Percentiles rank a stretch among this genome's conserved stretches.
Conservation (phyloP, 1,140 invertebrate genomes). For the Orius insidiosus region DNA sequence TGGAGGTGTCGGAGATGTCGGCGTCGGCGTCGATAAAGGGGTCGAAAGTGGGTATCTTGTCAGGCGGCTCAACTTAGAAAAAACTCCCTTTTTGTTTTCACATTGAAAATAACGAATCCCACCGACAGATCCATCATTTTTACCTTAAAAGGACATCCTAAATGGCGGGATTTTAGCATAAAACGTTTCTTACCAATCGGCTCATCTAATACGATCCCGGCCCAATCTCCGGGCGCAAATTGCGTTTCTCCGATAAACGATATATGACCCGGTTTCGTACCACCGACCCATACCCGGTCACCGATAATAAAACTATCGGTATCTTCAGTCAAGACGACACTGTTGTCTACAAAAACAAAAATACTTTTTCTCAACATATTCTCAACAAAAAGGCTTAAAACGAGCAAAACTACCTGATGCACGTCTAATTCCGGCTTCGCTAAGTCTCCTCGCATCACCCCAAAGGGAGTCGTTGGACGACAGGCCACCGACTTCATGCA, state of each 20-base stretch:
- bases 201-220: constrained; percentile 87
- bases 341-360: constrained; percentile 45
- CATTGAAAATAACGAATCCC: constrained; percentile 88
- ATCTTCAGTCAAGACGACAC: constrained; percentile 67
- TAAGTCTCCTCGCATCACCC: constrained; percentile 20
- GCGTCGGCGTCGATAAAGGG: constrained; percentile 6
- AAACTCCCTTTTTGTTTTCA: constrained; percentile 81
- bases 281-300: constrained; percentile 86
- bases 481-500: constrained; percentile 15
- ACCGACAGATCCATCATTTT: constrained; percentile 92
- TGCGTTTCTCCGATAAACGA: constrained; percentile 96
- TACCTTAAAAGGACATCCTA: constrained; percentile 42
- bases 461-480: constrained; percentile 19
- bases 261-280: constrained; percentile 84
- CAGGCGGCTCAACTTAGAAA: constrained; percentile 77
- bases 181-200: constrained; percentile 50
- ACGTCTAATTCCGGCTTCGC: constrained; percentile 21
- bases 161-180: background rate
- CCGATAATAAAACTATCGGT: constrained; percentile 93
- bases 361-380: background rate
- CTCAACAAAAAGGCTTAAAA: background rate
- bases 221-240: constrained; percentile 92
- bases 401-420: constrained; percentile 19
- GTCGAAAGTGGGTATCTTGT: constrained; percentile 44
- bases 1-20: background rate